Percentiles rank a stretch among this genome's conserved stretches.
Conservation (phyloP, 2,797 vertebrate species). For the Mormyrus hasselquistii region DNA sequence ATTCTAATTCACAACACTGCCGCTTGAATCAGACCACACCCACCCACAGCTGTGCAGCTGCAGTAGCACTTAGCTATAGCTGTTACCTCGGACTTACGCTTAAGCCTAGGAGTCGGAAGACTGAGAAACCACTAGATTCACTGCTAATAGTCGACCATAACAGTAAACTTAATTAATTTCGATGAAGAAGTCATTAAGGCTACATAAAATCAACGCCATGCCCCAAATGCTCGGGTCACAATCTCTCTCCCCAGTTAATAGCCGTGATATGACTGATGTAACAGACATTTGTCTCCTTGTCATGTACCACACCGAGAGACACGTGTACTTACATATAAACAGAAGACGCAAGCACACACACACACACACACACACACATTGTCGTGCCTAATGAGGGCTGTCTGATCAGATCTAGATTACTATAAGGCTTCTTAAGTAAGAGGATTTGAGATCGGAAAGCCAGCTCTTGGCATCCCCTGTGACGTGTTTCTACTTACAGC, state of each 20-base stretch:
- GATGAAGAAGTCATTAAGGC: not conserved
- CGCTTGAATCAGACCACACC: not conserved
- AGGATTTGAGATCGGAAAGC: slow-evolving; percentile 62
- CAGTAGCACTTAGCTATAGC: not conserved
- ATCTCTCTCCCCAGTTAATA: not conserved
- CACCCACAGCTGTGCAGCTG: not conserved
- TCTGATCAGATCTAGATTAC: slow-evolving; percentile 66
- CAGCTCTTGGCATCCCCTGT: slow-evolving; percentile 38
- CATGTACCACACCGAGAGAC: not conserved
- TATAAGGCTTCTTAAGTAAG: slow-evolving; percentile 63
- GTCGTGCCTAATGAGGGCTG: slow-evolving; percentile 27
- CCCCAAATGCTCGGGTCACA: not conserved
- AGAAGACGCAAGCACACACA: not conserved
- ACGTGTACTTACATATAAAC: not conserved
- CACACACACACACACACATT: not conserved
- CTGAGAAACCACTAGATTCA: not conserved
- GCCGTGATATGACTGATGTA: not conserved
- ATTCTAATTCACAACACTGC: not conserved
- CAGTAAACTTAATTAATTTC: not conserved
- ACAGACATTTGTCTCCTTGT: not conserved
- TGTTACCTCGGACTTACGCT: not conserved
- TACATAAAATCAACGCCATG: not conserved
- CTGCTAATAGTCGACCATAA: not conserved
- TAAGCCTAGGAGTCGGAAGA: not conserved
- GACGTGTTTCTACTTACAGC: slow-evolving; percentile 44